Evolutionary conservation across 2,888 invertebrate genomes (phyloP).

Genomic region (Automeris io): DNA sequence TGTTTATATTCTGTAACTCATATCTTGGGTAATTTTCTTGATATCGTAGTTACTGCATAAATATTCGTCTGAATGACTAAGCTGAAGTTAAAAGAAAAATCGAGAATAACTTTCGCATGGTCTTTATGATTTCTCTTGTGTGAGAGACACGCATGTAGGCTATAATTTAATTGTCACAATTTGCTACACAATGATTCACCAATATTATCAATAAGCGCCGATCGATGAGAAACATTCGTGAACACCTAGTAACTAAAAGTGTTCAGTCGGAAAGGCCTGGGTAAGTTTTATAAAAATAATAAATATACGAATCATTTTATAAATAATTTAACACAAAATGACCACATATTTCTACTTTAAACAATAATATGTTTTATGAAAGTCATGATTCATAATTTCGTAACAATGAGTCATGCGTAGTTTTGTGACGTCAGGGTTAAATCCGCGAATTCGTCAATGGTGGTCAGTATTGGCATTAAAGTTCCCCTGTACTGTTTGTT

Average conservation of each 20-base stretch:
- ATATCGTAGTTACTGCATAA: conserved; percentile 2
- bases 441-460: conserved; percentile 10
- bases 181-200: conserved; percentile 4
- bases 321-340: background rate
- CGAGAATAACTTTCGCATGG: conserved; percentile 6
- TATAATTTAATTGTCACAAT: conserved; percentile 12
- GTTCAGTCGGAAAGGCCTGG: background rate
- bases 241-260: background rate
- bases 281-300: background rate
- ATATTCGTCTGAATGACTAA: conserved; percentile 8
- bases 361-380: conserved; percentile 20
- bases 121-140: conserved; percentile 1
- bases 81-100: conserved; percentile 6
- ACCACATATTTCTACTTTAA: conserved; percentile 13
- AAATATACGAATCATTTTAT: background rate
- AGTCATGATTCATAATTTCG: conserved; percentile 25
- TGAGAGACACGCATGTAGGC: conserved; percentile 1
- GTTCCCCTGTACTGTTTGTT: too few relatives aligned
- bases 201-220: background rate
- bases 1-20: background rate
- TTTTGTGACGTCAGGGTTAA: conserved; percentile 14
- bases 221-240: background rate
- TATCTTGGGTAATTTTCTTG: background rate
- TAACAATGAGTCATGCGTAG: conserved; percentile 22
- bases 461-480: too few relatives aligned